A percentile compares a stretch with the other conserved stretches of the same genome.
phyloP scores from a whole-genome alignment of 2,113 vertebrate species.

The Pomatostomus ruficeps region DNA sequence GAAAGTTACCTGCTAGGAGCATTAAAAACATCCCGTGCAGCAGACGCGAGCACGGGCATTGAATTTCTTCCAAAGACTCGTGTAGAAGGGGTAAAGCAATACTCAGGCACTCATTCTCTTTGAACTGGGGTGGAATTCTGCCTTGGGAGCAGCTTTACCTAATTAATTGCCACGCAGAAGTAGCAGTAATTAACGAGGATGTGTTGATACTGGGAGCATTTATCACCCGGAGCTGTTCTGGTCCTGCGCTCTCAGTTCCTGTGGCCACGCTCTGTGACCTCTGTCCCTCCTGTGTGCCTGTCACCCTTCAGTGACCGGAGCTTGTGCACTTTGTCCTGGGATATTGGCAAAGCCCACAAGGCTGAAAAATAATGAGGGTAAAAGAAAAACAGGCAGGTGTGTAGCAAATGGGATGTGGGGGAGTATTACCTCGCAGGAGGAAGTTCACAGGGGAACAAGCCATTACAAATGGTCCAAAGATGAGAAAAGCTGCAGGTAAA shows the following conservation, averaged over 20 bases:
- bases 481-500: background rate
- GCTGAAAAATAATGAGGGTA: background rate
- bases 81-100: background rate
- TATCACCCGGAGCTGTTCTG: background rate
- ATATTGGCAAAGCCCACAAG: background rate
- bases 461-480: background rate
- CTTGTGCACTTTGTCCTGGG: background rate
- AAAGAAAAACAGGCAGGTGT: background rate
- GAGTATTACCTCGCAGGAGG: background rate
- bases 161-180: background rate
- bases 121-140: background rate
- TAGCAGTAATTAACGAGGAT: background rate
- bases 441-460: background rate
- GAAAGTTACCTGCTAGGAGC: background rate
- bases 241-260: background rate
- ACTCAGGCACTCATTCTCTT: background rate
- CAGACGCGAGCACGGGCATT: background rate
- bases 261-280: fast-evolving
- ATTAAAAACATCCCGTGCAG: background rate
- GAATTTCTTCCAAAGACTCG: background rate
- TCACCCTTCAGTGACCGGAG: background rate
- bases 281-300: background rate
- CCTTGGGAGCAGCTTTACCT: background rate
- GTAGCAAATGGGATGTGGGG: background rate
- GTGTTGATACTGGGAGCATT: background rate